Evolutionary conservation across 2,113 vertebrate genomes (phyloP), one percentile per base, ranked within the genome.

Genomic region (Crocuta crocuta): DNA sequence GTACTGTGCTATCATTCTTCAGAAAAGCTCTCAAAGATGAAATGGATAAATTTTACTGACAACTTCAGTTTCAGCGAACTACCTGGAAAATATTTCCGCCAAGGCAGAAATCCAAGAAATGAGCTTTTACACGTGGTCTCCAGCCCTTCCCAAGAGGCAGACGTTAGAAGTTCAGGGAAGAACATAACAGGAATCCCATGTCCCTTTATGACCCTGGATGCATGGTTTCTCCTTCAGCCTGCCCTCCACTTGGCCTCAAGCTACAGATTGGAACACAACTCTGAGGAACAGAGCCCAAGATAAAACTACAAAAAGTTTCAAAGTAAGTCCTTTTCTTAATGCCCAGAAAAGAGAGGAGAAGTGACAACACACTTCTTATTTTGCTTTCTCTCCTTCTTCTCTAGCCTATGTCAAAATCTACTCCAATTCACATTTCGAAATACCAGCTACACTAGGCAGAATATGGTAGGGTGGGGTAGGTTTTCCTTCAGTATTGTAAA

Each of bases 11-110:
- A 33, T 24, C 50, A 19, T 48, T 55, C 48, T 94, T 70, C 23
- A 65, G 76, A 82, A 91, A 89, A 73, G 7, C 5, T 91, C 81
- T 39, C 19, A 91, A 78, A 85, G 86, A 82, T 10, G 66, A 87
- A 92, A 89, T 13, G 43, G 76, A 58, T 85, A 61, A 55, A 76
- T 96, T 97, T 86, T 85, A 94, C 91, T 85, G 89, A 78, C 91
- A 95, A 28, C 53, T 91, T 65, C 15, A 2, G 50, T 65, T 95
- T 96, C 31, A 3, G 6, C 48, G 28, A 91, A 88, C 71, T 71
- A 66, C 89, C 45, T 85, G 73, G 21, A 82, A 86, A 81, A 89
- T 65, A 70, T 11, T 55, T 78, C 92, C 68, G 65, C 66, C 5
- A 26, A 79, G 45, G 53, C 82, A 76, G 63, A 88, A 87, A 96